Conservation (phyloP, 2,797 vertebrate species). For the Leuciscus waleckii region DNA sequence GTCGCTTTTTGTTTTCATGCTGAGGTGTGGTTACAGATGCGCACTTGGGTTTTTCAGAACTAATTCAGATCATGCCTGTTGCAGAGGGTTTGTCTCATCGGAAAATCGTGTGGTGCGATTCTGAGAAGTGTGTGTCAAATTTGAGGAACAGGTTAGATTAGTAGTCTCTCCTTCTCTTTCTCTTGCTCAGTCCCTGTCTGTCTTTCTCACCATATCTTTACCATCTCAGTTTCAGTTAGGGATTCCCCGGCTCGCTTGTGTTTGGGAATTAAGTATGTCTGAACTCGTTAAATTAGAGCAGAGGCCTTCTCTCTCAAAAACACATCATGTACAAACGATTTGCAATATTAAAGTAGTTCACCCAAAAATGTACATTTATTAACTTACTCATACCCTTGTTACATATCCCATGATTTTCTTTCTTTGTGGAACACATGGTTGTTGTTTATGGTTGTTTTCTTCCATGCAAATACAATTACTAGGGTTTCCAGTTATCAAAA, state of each 20-base stretch:
- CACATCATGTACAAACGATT: background rate
- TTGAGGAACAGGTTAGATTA: slow-evolving; percentile 40
- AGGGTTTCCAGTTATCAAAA: background rate
- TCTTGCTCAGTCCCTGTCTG: slow-evolving; percentile 14
- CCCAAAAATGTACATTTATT: background rate
- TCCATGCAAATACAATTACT: background rate
- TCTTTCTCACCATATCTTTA: slow-evolving; percentile 36
- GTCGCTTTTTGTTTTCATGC: slow-evolving; percentile 11
- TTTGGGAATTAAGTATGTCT: slow-evolving; percentile 28
- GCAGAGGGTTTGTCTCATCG: slow-evolving; percentile 14
- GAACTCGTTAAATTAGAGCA: slow-evolving; percentile 23
- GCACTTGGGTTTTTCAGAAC: background rate
- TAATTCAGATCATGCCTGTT: slow-evolving; percentile 34
- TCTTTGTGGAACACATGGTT: background rate
- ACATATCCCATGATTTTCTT: background rate
- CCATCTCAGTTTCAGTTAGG: slow-evolving; percentile 33
- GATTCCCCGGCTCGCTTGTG: slow-evolving; percentile 30
- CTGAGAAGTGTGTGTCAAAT: slow-evolving; percentile 26
- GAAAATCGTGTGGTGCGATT: slow-evolving; percentile 40
- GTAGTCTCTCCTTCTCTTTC: slow-evolving; percentile 12
- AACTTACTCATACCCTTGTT: background rate
- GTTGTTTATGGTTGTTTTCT: background rate
- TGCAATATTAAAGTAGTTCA: background rate
- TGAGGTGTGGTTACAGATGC: slow-evolving; percentile 34
- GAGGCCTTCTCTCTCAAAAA: background rate